Percentiles rank a stretch among this genome's conserved stretches.
Evolutionary conservation across 2,113 vertebrate genomes (phyloP).

Genomic region (Mesitornis unicolor): DNA sequence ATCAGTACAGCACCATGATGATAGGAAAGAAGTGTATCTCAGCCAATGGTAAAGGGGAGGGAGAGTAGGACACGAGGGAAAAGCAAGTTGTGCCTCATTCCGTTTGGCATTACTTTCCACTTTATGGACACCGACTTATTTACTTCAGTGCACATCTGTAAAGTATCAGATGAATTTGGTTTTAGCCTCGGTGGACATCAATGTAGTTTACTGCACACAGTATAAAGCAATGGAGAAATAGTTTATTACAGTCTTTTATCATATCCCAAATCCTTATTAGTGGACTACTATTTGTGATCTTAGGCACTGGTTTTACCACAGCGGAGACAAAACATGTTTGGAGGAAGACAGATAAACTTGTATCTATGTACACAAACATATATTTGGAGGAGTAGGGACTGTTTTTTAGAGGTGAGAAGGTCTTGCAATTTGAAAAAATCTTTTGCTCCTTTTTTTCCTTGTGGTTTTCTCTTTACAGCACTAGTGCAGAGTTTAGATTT

Average conservation of each 20-base stretch:
- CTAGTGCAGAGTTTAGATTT: not conserved
- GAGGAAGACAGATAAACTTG: not conserved
- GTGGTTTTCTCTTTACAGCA: not conserved
- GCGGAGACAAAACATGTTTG: not conserved
- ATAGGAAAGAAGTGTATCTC: not conserved
- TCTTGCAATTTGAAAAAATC: not conserved
- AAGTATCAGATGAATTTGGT: not conserved
- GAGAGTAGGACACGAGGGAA: not conserved
- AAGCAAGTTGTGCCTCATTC: not conserved
- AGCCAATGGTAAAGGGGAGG: not conserved
- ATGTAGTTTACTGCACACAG: not conserved
- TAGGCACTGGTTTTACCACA: not conserved
- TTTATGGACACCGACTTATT: not conserved
- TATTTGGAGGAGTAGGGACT: not conserved
- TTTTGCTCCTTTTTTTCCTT: not conserved
- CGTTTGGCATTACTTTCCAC: not conserved
- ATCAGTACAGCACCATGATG: not conserved
- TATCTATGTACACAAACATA: not conserved
- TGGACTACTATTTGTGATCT: not conserved
- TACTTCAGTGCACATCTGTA: not conserved
- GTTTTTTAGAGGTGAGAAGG: accelerated
- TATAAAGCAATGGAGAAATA: not conserved
- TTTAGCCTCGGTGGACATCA: not conserved
- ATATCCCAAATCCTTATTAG: not conserved
- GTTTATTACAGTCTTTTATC: not conserved